Conservation (phyloP, 2,113 vertebrate genomes). For the Grammomys surdaster region DNA sequence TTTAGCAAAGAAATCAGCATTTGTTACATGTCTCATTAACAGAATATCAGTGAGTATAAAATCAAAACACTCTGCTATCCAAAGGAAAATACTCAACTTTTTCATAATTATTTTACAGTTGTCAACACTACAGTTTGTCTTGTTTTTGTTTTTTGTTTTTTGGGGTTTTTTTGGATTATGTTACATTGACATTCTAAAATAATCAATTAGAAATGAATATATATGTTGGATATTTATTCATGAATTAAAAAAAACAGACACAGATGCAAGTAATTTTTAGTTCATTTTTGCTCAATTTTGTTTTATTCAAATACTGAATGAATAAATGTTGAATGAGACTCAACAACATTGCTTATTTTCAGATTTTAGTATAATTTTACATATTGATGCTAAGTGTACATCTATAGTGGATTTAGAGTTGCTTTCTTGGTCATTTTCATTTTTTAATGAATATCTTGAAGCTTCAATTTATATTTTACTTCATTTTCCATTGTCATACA, state of each 20-base stretch:
- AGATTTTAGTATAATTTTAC: not conserved
- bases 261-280: not conserved
- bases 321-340: not conserved
- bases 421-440: accelerated
- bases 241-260: not conserved
- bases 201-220: not conserved
- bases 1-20: slow-evolving; percentile 71
- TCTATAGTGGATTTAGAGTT: not conserved
- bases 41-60: slow-evolving; percentile 60
- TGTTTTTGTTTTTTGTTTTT: not conserved
- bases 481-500: no score
- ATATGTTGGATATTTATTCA: not conserved
- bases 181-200: not conserved
- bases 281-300: not conserved
- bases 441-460: not conserved
- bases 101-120: slow-evolving; percentile 50
- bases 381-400: not conserved
- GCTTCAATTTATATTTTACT: not conserved
- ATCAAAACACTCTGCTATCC: slow-evolving; percentile 59
- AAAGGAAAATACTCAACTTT: slow-evolving; percentile 34
- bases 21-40: slow-evolving; percentile 75
- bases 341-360: not conserved
- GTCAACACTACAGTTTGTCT: not conserved
- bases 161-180: not conserved
- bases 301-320: not conserved